Conservation (phyloP, 2,888 invertebrate species). For the Pseudococcus longispinus region DNA sequence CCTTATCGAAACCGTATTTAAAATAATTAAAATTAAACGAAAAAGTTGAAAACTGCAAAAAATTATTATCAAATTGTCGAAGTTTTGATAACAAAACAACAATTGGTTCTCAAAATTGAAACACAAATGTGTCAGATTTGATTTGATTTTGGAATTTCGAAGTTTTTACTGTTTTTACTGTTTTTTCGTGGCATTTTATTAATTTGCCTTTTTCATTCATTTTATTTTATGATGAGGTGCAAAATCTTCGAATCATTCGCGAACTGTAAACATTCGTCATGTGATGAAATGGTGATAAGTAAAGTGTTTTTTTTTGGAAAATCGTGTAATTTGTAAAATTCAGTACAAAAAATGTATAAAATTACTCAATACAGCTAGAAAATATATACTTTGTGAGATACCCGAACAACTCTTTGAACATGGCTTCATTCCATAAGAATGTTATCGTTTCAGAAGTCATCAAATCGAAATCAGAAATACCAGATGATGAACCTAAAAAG, state of each 20-base stretch:
- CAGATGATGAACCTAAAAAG: slow-evolving; percentile 76
- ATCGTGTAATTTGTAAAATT: neutral
- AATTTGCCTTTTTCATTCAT: neutral
- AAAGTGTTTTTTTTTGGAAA: neutral
- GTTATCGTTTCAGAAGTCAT: slow-evolving; percentile 78
- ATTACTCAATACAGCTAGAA: too few relatives aligned
- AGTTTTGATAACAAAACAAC: slow-evolving; percentile 12
- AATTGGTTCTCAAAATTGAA: neutral
- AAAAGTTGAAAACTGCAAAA: neutral
- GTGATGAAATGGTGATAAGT: neutral
- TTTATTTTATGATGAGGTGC: neutral
- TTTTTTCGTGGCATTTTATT: neutral
- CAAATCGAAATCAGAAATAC: slow-evolving; percentile 67
- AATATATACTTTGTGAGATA: too few relatives aligned
- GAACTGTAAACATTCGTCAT: neutral
- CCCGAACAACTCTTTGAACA: slow-evolving; percentile 57
- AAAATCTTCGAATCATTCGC: neutral
- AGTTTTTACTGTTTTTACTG: neutral
- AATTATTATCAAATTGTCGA: neutral
- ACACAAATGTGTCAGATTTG: too few relatives aligned
- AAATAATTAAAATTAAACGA: neutral
- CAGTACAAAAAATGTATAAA: too few relatives aligned
- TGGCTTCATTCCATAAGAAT: slow-evolving; percentile 63
- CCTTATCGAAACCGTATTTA: neutral
- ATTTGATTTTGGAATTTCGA: too few relatives aligned